phyloP scores from a whole-genome alignment of 2,888 invertebrate genomes.

The Julus scandinavius region DNA sequence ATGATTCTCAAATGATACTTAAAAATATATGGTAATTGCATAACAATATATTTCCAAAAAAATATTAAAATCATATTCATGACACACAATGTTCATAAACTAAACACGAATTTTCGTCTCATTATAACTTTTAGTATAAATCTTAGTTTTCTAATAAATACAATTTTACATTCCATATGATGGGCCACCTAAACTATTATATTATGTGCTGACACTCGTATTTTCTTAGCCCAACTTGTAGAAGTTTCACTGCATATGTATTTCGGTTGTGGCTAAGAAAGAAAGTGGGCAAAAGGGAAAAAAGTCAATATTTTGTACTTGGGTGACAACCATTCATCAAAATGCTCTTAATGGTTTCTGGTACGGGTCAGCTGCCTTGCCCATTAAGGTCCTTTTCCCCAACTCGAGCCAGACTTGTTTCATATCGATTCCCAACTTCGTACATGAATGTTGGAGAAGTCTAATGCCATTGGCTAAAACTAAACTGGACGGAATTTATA shows the following conservation, averaged over 20 bases:
- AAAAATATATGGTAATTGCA: no score
- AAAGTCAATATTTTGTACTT: conserved; percentile 55
- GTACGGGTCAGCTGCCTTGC: conserved; percentile 58
- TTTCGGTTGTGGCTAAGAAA: not conserved
- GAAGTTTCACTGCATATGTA: conserved; percentile 10
- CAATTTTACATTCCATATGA: not conserved
- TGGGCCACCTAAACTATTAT: not conserved
- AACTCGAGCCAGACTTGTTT: conserved; percentile 43
- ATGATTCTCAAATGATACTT: no score
- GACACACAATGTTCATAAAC: not conserved
- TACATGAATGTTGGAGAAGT: conserved; percentile 20
- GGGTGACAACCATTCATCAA: conserved; percentile 55
- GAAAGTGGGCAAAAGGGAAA: conserved; percentile 46
- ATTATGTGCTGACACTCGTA: not conserved
- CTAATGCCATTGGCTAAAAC: conserved; percentile 33
- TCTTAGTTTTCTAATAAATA: not conserved
- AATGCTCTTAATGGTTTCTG: conserved; percentile 58
- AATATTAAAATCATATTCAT: no score
- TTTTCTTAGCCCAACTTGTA: not conserved
- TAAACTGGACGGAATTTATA: conserved; percentile 11
- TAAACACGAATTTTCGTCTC: not conserved
- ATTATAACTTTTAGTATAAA: not conserved
- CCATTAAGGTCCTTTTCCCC: conserved; percentile 56
- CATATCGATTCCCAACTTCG: conserved; percentile 46
- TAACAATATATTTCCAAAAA: no score